These are phyloP conservation scores for Mythimna albipuncta DNA, from an alignment of 2,888 invertebrate species.

Conservation along the genomic window DNA sequence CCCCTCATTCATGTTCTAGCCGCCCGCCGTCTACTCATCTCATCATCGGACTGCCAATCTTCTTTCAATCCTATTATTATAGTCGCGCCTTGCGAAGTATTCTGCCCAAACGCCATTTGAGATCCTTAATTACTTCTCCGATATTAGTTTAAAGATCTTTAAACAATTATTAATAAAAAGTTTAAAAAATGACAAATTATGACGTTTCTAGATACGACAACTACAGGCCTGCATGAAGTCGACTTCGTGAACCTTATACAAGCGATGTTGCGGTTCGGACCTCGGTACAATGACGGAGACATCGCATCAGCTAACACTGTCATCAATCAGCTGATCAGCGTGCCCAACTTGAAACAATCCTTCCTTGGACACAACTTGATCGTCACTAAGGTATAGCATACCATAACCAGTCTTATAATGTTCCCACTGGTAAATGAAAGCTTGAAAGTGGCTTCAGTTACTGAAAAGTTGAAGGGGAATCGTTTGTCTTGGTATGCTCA, in stretches of 20 bases:
- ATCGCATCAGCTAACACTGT: constrained; percentile 71
- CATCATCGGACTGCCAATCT: background rate
- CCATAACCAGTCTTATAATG: no score
- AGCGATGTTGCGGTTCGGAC: constrained; percentile 61
- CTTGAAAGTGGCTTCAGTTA: no score
- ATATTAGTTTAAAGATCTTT: background rate
- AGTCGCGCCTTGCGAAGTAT: background rate
- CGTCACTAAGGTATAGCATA: constrained; percentile 76
- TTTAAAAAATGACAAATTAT: background rate
- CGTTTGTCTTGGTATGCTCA: no score
- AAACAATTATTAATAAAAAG: no score
- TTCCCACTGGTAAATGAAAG: no score
- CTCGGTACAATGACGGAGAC: constrained; percentile 66
- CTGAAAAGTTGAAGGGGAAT: no score
- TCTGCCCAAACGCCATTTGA: background rate
- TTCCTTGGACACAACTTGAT: constrained; percentile 73
- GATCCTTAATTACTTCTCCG: background rate
- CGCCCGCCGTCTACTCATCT: background rate
- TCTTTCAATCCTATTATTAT: background rate
- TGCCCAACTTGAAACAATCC: constrained; percentile 72
- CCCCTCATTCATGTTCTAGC: no score
- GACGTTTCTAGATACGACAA: constrained; percentile 46
- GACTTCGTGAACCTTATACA: constrained; percentile 73
- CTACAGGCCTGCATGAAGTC: constrained; percentile 60
- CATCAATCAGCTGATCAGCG: constrained; percentile 73